phyloP scores from a whole-genome alignment of 2,113 vertebrate species.

The Heliornis fulica region DNA sequence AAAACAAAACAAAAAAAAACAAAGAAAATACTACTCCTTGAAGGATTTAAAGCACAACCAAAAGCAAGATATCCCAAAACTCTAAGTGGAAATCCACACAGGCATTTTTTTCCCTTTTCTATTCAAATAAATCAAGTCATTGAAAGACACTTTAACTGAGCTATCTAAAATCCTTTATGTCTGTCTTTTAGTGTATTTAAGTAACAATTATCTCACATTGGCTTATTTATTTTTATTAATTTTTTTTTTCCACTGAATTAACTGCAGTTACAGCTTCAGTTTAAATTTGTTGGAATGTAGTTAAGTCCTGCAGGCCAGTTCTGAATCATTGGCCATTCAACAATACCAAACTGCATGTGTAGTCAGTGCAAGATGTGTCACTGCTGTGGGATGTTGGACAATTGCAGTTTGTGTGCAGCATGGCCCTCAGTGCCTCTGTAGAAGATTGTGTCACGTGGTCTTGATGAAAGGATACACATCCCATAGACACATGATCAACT shows the following conservation, averaged over 20 bases:
- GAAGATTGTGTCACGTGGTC: not conserved
- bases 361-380: not conserved
- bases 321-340: not conserved
- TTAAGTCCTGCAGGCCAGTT: not conserved
- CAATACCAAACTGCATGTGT: fast-evolving
- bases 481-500: not conserved
- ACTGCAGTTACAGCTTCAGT: not conserved
- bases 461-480: not conserved
- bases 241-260: not conserved
- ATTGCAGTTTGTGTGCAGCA: not conserved
- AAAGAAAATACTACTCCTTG: not conserved
- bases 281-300: not conserved
- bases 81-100: not conserved
- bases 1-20: no score
- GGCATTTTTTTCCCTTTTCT: not conserved
- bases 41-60: not conserved
- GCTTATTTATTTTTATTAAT: not conserved
- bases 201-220: not conserved
- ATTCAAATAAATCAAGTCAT: not conserved
- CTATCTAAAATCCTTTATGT: not conserved
- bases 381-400: not conserved
- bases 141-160: not conserved
- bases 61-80: not conserved
- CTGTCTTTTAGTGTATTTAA: not conserved
- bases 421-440: not conserved